These are phyloP conservation scores for Caranx melampygus DNA, from an alignment of 2,113 vertebrate species.

Conservation along the genomic window DNA sequence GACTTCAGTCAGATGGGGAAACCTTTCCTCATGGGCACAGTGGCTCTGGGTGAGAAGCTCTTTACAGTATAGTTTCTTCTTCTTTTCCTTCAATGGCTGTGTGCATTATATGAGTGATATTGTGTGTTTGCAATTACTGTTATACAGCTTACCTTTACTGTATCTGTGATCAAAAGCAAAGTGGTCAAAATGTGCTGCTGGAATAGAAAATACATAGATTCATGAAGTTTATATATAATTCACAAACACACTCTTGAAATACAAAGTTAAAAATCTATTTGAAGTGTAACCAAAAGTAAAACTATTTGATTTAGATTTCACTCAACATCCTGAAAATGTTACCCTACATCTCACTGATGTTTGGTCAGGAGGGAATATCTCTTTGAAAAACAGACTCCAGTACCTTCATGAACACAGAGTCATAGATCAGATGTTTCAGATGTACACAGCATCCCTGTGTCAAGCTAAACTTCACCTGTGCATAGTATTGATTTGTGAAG, in stretches of 20 bases:
- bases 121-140: too few species aligned
- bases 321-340: neutral
- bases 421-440: neutral
- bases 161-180: neutral
- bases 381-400: neutral
- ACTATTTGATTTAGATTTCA: too few species aligned
- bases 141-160: too few species aligned
- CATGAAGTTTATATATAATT: neutral
- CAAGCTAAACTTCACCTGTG: neutral
- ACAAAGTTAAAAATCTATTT: neutral
- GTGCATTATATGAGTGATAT: neutral
- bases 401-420: too few species aligned
- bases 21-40: constrained; percentile 83
- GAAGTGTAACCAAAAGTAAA: neutral
- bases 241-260: neutral
- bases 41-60: constrained; percentile 79
- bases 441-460: neutral
- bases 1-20: constrained; percentile 82
- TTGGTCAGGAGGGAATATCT: neutral
- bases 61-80: neutral
- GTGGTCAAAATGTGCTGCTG: neutral
- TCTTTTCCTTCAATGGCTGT: neutral
- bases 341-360: neutral
- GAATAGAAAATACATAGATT: neutral
- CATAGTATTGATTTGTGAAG: too few species aligned